These are phyloP conservation scores for Pollenia angustigena DNA, from an alignment of 2,888 invertebrate genomes.

Conservation along the genomic window DNA sequence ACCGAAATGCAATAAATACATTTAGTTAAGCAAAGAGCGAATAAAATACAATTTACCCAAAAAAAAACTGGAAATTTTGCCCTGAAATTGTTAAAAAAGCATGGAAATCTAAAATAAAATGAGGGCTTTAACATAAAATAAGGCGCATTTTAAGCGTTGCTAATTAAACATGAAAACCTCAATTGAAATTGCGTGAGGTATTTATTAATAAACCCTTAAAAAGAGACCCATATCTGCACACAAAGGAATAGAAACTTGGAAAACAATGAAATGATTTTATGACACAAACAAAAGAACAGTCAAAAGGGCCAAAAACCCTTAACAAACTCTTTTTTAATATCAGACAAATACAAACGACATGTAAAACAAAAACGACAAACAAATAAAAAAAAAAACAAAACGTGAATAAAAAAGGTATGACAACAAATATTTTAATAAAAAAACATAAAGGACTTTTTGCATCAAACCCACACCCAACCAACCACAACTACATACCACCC, in stretches of 20 bases:
- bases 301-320: conserved; percentile 33
- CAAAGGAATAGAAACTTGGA: background rate
- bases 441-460: conserved; percentile 17
- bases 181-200: conserved; percentile 64
- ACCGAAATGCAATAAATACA: conserved; percentile 10
- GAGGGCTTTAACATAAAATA: background rate
- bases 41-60: background rate
- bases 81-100: background rate
- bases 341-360: conserved; percentile 50
- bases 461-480: background rate
- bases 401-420: conserved; percentile 45
- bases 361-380: conserved; percentile 9
- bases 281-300: conserved; percentile 52
- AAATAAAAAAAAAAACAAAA: conserved; percentile 15
- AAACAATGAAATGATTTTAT: conserved; percentile 46
- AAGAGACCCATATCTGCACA: conserved; percentile 9
- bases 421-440: conserved; percentile 49
- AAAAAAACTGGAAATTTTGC: background rate
- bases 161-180: conserved; percentile 70
- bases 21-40: conserved; percentile 17
- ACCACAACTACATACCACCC: conserved; percentile 39
- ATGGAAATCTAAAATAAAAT: background rate
- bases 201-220: conserved; percentile 69
- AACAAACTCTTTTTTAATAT: conserved; percentile 45
- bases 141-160: conserved; percentile 60